Percentiles rank a stretch among this genome's conserved stretches.
Evolutionary conservation across 2,888 invertebrate species (phyloP).

Genomic region (Catonia carolina): DNA sequence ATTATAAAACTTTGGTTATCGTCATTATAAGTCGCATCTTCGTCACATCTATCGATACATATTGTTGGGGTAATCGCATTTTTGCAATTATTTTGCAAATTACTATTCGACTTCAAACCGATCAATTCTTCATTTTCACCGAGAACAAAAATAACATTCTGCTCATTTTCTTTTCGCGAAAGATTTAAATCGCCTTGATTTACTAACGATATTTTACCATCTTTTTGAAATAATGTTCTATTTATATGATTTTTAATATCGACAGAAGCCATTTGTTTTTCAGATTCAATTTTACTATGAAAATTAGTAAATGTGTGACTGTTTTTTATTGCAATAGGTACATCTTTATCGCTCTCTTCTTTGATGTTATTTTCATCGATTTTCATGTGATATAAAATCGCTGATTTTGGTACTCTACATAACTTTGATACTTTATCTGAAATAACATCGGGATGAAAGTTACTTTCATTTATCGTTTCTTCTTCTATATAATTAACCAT

Average conservation of each 20-base stretch:
- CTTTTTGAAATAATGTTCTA: background rate
- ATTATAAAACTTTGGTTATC: too few relatives aligned
- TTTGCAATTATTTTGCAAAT: too few relatives aligned
- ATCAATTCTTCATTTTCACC: conserved; percentile 64
- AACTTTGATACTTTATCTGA: conserved; percentile 8
- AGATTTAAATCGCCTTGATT: background rate
- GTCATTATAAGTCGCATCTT: too few relatives aligned
- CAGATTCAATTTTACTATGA: conserved; percentile 11
- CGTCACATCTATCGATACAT: too few relatives aligned
- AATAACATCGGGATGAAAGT: background rate
- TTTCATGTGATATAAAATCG: background rate
- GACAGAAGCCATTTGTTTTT: conserved; percentile 21
- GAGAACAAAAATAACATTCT: conserved; percentile 57
- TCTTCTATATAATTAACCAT: too few relatives aligned
- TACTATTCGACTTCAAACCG: conserved; percentile 47
- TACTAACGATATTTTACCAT: background rate
- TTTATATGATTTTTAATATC: conserved; percentile 8
- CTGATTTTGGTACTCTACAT: background rate
- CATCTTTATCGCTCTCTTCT: too few relatives aligned
- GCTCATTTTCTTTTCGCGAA: conserved; percentile 11
- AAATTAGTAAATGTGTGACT: background rate
- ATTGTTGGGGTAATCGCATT: too few relatives aligned
- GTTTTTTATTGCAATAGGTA: too few relatives aligned
- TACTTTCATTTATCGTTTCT: background rate
- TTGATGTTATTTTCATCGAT: too few relatives aligned